phyloP scores from a whole-genome alignment of 2,888 invertebrate genomes.

The Lampropteryx suffumata region DNA sequence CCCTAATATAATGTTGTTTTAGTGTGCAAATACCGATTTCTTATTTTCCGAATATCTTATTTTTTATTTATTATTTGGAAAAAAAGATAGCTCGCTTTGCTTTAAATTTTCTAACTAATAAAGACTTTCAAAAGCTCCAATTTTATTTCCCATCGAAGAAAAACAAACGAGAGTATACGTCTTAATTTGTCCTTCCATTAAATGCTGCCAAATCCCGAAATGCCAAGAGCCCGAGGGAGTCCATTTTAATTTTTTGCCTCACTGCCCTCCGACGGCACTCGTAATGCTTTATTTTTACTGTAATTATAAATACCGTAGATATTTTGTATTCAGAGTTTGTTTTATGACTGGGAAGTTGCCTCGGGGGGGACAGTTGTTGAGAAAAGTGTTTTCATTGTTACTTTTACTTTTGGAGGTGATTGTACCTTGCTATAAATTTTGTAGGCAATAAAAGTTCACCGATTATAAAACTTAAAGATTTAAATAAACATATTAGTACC shows the following conservation, averaged over 20 bases:
- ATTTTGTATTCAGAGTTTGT: constrained; percentile 27
- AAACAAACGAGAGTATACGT: constrained; percentile 21
- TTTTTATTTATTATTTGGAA: no score
- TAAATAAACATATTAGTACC: no score
- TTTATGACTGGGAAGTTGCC: constrained; percentile 8
- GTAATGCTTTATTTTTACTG: constrained; percentile 62
- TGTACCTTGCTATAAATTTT: no score
- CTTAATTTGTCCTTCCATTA: constrained; percentile 31
- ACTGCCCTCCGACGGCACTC: constrained; percentile 45
- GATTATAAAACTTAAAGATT: no score
- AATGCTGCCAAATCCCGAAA: constrained; percentile 24
- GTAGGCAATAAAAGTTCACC: no score
- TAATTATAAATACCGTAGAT: constrained; percentile 63
- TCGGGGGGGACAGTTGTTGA: neutral
- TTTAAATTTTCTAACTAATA: neutral
- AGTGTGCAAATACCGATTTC: no score
- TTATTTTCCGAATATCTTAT: no score
- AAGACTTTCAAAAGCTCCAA: neutral
- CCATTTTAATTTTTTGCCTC: constrained; percentile 76
- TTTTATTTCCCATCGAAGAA: constrained; percentile 18
- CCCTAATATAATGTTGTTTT: no score
- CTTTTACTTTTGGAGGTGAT: no score
- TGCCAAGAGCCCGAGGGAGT: constrained; percentile 34
- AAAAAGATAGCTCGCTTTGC: no score
- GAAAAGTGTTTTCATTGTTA: neutral